Evolutionary conservation across 1,140 invertebrate genomes (phyloP).

Genomic region (Stenopsyche tienmushanensis): DNA sequence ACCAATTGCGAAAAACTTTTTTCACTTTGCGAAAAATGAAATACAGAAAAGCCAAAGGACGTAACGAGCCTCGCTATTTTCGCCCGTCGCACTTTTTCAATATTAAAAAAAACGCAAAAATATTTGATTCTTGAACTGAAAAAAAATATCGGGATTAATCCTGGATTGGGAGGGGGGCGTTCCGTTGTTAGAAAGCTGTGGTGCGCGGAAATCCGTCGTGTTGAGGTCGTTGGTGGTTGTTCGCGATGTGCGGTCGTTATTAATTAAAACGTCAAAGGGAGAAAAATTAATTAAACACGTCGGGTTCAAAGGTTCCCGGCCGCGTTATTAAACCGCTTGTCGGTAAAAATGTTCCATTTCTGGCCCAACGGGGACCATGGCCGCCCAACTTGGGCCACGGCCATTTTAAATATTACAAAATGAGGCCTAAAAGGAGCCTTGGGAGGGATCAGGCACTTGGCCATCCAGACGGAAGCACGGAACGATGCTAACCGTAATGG

Average conservation of each 20-base stretch:
- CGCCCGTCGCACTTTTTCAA: neutral
- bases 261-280: slow-evolving; percentile 31
- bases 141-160: neutral
- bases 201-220: neutral
- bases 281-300: slow-evolving; percentile 30
- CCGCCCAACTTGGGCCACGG: neutral
- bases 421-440: neutral
- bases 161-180: neutral
- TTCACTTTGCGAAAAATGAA: slow-evolving; percentile 16
- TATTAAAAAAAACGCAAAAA: neutral
- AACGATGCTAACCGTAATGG: too few species aligned
- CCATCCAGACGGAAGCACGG: neutral
- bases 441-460: neutral
- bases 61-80: slow-evolving; percentile 39
- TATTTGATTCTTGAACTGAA: neutral
- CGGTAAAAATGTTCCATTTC: slow-evolving; percentile 2
- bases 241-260: slow-evolving; percentile 10
- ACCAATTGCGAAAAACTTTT: slow-evolving; percentile 32
- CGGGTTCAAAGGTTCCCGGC: slow-evolving; percentile 20
- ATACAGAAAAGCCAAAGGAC: slow-evolving; percentile 27
- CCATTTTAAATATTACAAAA: neutral
- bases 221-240: neutral
- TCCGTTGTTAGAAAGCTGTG: neutral
- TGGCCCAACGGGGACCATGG: neutral
- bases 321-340: slow-evolving; percentile 22